Evolutionary conservation across 2,113 vertebrate species (phyloP).

Genomic region (Saccopteryx leptura): DNA sequence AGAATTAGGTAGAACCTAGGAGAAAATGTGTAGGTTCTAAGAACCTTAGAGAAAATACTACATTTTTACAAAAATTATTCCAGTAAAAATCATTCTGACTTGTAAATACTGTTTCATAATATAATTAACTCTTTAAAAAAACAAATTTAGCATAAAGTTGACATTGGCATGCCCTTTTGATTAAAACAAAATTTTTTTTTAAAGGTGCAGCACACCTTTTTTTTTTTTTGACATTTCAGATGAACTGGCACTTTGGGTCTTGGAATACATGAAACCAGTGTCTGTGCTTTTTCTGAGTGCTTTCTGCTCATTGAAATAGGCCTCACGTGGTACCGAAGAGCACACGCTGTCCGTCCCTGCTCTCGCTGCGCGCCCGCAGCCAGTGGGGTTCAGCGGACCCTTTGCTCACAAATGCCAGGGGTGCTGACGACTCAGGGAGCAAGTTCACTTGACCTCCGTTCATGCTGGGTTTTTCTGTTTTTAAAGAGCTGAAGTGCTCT

Average conservation of each 20-base stretch:
- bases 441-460: background rate
- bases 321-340: background rate
- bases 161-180: background rate
- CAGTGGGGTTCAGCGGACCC: background rate
- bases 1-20: constrained; percentile 2
- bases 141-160: background rate
- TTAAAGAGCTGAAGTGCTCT: background rate
- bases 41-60: constrained; percentile 23
- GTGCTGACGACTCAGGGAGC: background rate
- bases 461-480: background rate
- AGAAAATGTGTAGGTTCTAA: background rate
- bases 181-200: background rate
- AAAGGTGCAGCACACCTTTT: background rate
- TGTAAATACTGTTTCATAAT: background rate
- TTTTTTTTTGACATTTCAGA: constrained; percentile 22
- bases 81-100: background rate
- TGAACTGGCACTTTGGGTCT: background rate
- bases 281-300: background rate
- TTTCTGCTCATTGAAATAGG: background rate
- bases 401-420: background rate
- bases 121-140: constrained; percentile 16
- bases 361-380: accelerated
- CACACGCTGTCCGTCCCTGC: background rate
- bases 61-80: constrained; percentile 22
- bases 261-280: background rate